phyloP scores from a whole-genome alignment of 2,797 vertebrate species.

The Heteromormyrus szaboi region DNA sequence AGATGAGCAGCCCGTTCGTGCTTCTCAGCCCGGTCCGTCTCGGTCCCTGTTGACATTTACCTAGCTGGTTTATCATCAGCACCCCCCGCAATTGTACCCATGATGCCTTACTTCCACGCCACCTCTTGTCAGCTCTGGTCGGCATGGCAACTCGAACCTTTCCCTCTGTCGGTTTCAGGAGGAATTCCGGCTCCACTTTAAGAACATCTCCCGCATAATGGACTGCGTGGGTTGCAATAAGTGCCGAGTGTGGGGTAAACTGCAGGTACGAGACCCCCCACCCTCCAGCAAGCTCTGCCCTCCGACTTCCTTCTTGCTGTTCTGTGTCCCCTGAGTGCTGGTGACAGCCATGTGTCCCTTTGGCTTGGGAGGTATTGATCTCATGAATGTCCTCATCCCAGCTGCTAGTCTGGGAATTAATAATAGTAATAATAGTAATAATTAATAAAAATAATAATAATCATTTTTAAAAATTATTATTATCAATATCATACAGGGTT shows the following conservation, averaged over 20 bases:
- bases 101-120: neutral
- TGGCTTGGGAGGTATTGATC: neutral
- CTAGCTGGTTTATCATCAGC: neutral
- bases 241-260: conserved; percentile 90
- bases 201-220: conserved; percentile 97
- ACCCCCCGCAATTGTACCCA: neutral
- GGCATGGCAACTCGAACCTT: neutral
- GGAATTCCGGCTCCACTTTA: conserved; percentile 91
- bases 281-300: neutral
- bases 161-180: conserved; percentile 62
- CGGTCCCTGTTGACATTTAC: neutral
- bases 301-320: neutral
- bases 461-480: too few species aligned
- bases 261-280: conserved; percentile 67
- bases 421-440: too few species aligned
- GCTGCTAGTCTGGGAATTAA: neutral
- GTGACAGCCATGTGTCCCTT: neutral
- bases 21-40: neutral
- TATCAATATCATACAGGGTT: neutral
- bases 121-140: neutral
- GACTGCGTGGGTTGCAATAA: conserved; percentile 97
- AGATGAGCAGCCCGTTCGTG: neutral
- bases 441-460: too few species aligned
- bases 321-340: neutral
- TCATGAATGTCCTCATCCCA: neutral